Conservation (phyloP, 1,140 invertebrate species). For the Drosophila ambigua region DNA sequence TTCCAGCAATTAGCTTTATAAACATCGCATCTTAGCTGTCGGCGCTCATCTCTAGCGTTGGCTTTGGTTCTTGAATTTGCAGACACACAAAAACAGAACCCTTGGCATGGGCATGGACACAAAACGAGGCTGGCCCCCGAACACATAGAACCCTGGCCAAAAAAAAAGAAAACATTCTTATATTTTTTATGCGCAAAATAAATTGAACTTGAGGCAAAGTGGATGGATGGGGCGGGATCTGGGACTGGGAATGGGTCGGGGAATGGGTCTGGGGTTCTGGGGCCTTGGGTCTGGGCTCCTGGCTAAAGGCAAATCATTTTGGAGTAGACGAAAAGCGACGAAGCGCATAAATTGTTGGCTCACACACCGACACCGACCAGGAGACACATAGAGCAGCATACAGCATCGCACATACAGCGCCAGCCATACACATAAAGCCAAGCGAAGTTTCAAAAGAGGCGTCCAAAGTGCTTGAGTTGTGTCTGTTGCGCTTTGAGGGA, state of each 20-base stretch:
- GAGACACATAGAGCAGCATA: background rate
- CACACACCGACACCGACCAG: background rate
- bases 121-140: conserved; percentile 20
- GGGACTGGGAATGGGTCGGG: conserved; percentile 4
- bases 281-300: background rate
- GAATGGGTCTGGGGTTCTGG: background rate
- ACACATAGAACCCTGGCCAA: conserved; percentile 18
- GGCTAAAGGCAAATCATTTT: conserved; percentile 65
- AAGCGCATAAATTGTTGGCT: conserved; percentile 77
- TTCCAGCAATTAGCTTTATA: too few species aligned
- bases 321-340: conserved; percentile 76
- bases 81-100: conserved; percentile 5
- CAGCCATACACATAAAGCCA: conserved; percentile 23
- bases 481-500: conserved; percentile 76
- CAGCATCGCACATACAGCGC: too few species aligned
- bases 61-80: conserved; percentile 41
- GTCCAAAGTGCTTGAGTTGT: conserved; percentile 59
- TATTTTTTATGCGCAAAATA: conserved; percentile 78
- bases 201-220: conserved; percentile 65
- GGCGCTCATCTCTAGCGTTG: conserved; percentile 37
- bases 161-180: conserved; percentile 51
- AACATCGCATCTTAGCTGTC: background rate
- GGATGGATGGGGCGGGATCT: conserved; percentile 12
- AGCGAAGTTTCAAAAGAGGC: conserved; percentile 29
- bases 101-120: background rate